Base-by-base conservation (phyloP, 2,888 invertebrate species). In the Arctia plantaginis region DNA sequence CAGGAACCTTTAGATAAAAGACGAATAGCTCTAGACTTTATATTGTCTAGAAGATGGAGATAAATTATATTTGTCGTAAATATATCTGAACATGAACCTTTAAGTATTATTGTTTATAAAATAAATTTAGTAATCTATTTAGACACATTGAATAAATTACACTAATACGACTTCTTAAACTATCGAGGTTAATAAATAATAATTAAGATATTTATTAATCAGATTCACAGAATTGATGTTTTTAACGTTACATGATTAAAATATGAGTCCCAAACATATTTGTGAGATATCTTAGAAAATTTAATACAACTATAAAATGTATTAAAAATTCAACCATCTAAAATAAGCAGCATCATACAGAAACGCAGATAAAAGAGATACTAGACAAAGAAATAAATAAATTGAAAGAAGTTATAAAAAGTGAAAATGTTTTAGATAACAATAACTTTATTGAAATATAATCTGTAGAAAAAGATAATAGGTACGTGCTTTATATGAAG, bases 401-500 rank as follows among this genome's bases (percentile, higher is more conserved):
- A 72, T 72, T 62, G 44, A 73, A 44, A 30, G 18, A 47, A 35
- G 15, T 35, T 44, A 74, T 64, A 67, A 70, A 67, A 71, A 74
- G 44, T 8, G 27, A 71, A 71, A 55, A 47, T 44, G 47, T 67
- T 62, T 8, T n/a, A 44, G 27, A 59, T 47, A 47, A 41, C 66
- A 66, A 70, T 69, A 74, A 74, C 70, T 70, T 74, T 33, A 70
- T 70, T 66, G 73, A 69, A 59, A 71, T 68, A 65, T 64, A 41
- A 47, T 64, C 68, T 69, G 55, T 69, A 66, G 78, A 82, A 70
- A 82, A 84, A 84, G 76, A 76, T 77, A 81, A 75, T n/a, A n/a
- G n/a, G n/a, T 84, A 75, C 75, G 66, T 72, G 74, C 66, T 72
- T 71, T 69, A 44, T 62, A 69, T 66, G 35, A 70, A 67, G 66